Percentiles rank a stretch among this genome's conserved stretches.
Evolutionary conservation across 2,888 invertebrate genomes (phyloP).

Genomic region (Syrista parreyssii): DNA sequence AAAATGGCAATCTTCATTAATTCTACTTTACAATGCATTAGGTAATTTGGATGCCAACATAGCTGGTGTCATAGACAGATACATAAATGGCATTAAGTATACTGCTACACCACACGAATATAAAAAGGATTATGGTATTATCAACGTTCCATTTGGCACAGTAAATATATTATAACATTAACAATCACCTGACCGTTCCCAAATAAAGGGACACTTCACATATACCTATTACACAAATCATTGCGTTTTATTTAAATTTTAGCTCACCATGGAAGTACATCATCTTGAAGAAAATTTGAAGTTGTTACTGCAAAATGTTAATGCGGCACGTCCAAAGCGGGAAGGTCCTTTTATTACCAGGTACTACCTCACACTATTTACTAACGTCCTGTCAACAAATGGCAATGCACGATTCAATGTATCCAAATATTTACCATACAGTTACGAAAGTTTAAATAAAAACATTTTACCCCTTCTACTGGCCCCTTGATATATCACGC

Average conservation of each 20-base stretch:
- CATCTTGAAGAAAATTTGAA: constrained; percentile 80
- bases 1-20: not conserved
- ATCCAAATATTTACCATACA: too few species aligned
- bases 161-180: constrained; percentile 65
- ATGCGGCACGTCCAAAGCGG: constrained; percentile 74
- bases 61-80: constrained; percentile 72
- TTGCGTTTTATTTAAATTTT: constrained; percentile 20
- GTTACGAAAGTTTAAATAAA: too few species aligned
- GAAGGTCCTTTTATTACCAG: constrained; percentile 78
- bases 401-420: too few species aligned
- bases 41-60: constrained; percentile 80
- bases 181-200: not conserved
- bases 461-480: too few species aligned
- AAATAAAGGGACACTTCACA: not conserved
- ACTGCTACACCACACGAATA: constrained; percentile 74
- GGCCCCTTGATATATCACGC: too few species aligned
- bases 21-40: constrained; percentile 31
- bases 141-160: constrained; percentile 77
- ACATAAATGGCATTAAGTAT: constrained; percentile 79
- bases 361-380: constrained; percentile 56
- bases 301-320: constrained; percentile 74
- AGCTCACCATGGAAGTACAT: constrained; percentile 80
- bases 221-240: not conserved
- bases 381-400: too few species aligned
- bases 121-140: constrained; percentile 78